phyloP scores from a whole-genome alignment of 2,797 vertebrate species.

The Esox lucius region DNA sequence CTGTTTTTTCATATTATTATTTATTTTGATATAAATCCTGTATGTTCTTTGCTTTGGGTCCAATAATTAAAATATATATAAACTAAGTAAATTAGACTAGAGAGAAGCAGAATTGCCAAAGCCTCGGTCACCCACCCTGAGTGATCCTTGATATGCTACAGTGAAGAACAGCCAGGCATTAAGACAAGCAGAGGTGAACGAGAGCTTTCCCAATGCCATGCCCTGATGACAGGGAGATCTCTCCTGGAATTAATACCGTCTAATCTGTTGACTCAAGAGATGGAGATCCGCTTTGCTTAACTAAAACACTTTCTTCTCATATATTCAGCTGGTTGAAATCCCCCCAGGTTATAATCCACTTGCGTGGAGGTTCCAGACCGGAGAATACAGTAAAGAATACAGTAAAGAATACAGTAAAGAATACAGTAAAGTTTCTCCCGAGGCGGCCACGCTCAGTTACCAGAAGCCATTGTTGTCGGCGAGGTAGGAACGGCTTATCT shows the following conservation, averaged over 20 bases:
- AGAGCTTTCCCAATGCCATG: not conserved
- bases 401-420: not conserved
- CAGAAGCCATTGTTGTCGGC: not conserved
- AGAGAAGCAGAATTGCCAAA: not conserved
- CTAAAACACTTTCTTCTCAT: not conserved
- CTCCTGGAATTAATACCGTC: not conserved
- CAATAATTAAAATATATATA: too few species aligned
- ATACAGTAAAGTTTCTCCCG: not conserved
- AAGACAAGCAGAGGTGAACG: not conserved
- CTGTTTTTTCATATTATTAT: too few species aligned
- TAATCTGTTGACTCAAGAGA: not conserved
- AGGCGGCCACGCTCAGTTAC: not conserved
- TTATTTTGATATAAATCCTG: too few species aligned
- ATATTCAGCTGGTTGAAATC: not conserved
- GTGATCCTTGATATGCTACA: too few species aligned
- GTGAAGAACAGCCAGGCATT: not conserved
- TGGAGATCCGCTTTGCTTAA: not conserved
- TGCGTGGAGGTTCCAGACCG: not conserved
- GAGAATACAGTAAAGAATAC: not conserved
- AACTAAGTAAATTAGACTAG: too few species aligned
- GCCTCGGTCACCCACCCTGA: not conserved
- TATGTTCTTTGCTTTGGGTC: too few species aligned
- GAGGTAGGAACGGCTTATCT: not conserved
- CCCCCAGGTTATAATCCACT: not conserved
- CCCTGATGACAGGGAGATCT: not conserved